A percentile compares a stretch with the other conserved stretches of the same genome.
phyloP scores from a whole-genome alignment of 2,113 vertebrate genomes.

The Mesitornis unicolor region DNA sequence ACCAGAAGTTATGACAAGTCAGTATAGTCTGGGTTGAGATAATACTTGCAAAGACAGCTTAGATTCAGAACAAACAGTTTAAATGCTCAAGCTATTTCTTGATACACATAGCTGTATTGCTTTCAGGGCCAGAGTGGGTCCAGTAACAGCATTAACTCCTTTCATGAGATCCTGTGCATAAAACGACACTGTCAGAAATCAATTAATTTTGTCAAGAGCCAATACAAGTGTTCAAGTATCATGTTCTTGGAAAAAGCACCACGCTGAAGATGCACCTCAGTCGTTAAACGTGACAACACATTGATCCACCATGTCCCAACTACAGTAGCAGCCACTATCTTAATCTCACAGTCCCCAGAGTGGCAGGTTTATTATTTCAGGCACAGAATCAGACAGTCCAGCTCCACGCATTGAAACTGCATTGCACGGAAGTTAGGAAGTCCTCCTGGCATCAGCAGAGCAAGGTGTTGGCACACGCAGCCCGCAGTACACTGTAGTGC shows the following conservation, averaged over 20 bases:
- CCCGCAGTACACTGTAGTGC: not conserved
- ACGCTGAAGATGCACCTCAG: not conserved
- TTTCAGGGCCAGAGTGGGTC: rapidly evolving
- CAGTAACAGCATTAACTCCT: not conserved
- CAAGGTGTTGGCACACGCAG: not conserved
- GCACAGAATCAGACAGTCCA: not conserved
- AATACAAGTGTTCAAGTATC: not conserved
- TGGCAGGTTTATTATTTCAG: not conserved
- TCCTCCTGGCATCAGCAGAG: not conserved
- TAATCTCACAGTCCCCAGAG: not conserved
- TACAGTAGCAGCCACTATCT: not conserved
- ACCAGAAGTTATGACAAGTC: not conserved
- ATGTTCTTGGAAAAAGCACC: not conserved
- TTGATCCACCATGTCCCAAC: rapidly evolving
- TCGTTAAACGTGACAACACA: not conserved
- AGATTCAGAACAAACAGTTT: not conserved
- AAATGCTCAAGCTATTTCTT: not conserved
- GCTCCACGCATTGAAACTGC: rapidly evolving
- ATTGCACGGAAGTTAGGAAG: rapidly evolving
- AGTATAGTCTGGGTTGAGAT: not conserved
- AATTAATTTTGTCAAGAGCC: not conserved
- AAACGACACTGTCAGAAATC: not conserved
- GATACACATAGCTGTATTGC: rapidly evolving
- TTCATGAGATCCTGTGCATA: not conserved
- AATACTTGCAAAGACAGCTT: not conserved